Evolutionary conservation across 2,797 vertebrate genomes (phyloP), one percentile per base, ranked within the genome.

Genomic region (Coregonus suidteri): DNA sequence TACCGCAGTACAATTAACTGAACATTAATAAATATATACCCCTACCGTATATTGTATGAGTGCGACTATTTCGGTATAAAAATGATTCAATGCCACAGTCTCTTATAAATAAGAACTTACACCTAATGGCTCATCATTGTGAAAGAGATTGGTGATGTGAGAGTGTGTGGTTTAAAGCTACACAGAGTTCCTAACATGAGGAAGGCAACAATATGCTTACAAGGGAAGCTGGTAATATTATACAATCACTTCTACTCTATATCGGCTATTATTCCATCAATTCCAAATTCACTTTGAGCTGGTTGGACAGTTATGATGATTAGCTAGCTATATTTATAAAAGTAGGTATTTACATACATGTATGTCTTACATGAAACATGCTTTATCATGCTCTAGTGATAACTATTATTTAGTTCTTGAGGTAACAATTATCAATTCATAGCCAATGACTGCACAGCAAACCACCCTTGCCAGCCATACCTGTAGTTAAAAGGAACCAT

Each of bases 401-500:
- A 54, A 56, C 53, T 73, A 30, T 54, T 13, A 34, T 73, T 73
- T 56, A 73, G 71, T 73, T 52, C 30, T 59, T 73, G 53, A 73
- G 53, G 52, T 73, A 30, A 53, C 31, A 53, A 53, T 72, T 18
- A 6, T 37, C 20, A 35, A 71, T 35, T 74, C 78, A 51, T 52
- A 74, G 62, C 5, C 9, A 31, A 59, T 41, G 11, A 52, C 53
- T 59, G 73, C 52, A 62, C 47, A n/a, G 56, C 66, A 66, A 75
- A 34, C 41, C 52, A 72, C 51, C 11, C 30, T 18, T 18, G 52
- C 30, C 15, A 34, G 71, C 25, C 31, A 35, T 3, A 66, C 59
- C 73, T 71, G 73, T 73, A 75, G 54, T 75, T 71, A 69, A 71
- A 80, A 67, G 73, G 52, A 81, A 81, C 76, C 81, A 74, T 84